Evolutionary conservation across 2,113 vertebrate species (phyloP), one percentile per base, ranked within the genome.

Genomic region (Apus apus): DNA sequence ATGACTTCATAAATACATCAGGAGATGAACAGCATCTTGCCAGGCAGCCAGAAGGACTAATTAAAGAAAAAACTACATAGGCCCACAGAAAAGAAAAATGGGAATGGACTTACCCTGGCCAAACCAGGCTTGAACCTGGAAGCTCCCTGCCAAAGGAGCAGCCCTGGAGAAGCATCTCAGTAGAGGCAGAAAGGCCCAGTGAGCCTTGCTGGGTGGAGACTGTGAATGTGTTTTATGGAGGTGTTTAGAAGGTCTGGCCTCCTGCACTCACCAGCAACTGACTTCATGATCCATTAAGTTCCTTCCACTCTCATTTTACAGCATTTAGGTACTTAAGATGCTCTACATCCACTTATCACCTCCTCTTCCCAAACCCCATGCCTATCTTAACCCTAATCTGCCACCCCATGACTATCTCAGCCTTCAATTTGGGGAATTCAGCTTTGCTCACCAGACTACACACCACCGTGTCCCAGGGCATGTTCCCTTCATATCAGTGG

Each of bases 361-460:
- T 67, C 22, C 57, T 48, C 83, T 53, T 50, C 34, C 66, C 74
- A 78, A 73, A 32, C 8, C 29, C 8, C 0, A 0, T 14, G 13
- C 8, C 79, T 11, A 3, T 16, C 18, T 18, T 26, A 38, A 32
- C 29, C 12, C 8, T 56, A 43, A 70, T 8, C 36, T 54, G 65
- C 18, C 30, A 26, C 46, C 19, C 13, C 21, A 21, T 0, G 0
- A 11, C 29, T 53, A 53, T 7, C 46, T 8, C 34, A 7, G 40
- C 34, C 50, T 34, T 40, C 34, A n/a, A 0, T 32, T 32, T 15
- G 2, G 56, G n/a, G 77, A 77, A 56, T 36, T 62, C 40, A 74
- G 57, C 85, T 75, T 29, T 74, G 25, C 15, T 43, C 2, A 12
- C 1, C 0, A 1, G 32, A 40, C 36, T 27, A 19, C 2, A 40